Percentiles rank a stretch among this genome's conserved stretches.
Conservation (phyloP, 2,113 vertebrate genomes). For the Macrotis lagotis region DNA sequence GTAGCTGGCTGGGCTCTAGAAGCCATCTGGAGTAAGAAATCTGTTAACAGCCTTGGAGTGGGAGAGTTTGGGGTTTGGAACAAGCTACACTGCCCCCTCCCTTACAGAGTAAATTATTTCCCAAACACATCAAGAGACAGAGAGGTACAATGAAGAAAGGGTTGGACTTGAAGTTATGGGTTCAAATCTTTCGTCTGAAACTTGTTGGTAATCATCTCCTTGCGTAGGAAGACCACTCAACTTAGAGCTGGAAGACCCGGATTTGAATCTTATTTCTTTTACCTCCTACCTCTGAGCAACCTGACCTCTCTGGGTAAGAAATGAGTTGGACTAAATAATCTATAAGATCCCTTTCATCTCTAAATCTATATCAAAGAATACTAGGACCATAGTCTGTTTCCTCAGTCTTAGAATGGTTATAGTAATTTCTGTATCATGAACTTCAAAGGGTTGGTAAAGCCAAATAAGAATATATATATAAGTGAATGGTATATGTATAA, state of each 20-base stretch:
- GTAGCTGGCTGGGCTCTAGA: slow-evolving; percentile 15
- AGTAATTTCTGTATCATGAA: background rate
- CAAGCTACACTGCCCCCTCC: slow-evolving; percentile 1
- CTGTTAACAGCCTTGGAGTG: slow-evolving; percentile 1
- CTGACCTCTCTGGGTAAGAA: background rate
- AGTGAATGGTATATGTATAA: background rate
- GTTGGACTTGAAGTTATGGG: background rate
- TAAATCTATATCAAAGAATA: background rate
- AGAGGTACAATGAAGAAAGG: background rate
- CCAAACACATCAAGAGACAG: slow-evolving; percentile 33
- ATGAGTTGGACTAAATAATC: background rate
- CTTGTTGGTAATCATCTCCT: background rate
- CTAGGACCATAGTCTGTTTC: background rate
- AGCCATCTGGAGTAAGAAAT: slow-evolving; percentile 31
- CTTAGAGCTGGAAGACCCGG: background rate
- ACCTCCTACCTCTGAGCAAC: background rate
- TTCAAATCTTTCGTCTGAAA: background rate
- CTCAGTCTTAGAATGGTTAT: background rate
- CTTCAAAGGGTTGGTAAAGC: background rate
- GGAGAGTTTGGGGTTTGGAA: slow-evolving; percentile 13
- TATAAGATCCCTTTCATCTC: background rate
- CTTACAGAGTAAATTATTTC: background rate
- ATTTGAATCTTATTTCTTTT: background rate
- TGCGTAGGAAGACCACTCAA: background rate
- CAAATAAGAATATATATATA: background rate